Evolutionary conservation across 1,140 invertebrate genomes (phyloP), one percentile per base, ranked within the genome.

Genomic region (Ylistrum balloti): DNA sequence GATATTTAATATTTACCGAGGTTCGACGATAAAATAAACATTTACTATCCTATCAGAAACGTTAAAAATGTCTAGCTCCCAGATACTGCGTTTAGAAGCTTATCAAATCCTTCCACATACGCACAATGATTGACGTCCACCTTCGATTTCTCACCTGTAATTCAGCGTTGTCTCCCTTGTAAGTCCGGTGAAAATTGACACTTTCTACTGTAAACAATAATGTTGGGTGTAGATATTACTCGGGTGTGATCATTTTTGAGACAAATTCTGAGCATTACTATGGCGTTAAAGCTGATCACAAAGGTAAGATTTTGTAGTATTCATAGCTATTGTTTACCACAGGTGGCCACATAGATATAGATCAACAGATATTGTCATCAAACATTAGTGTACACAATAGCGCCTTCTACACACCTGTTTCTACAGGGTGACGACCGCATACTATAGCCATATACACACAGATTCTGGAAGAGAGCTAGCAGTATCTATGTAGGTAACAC

Each of bases 261-360:
- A n/a, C n/a, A n/a, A 20, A 22, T n/a, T 74, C 56, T 1, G 56
- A 28, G 28, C 1, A 74, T 45, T 15, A 17, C 5, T n/a, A 74
- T 74, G 56, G 56, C 56, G n/a, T n/a, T 74, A 74, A 74, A 74
- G n/a, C n/a, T 74, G 2, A 74, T 74, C 56, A 74, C 56, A 28
- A 74, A 74, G 56, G 56, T 74, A 74, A 74, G 56, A 3, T 74
- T 11, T 7, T 13, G 17, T 7, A 22, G 22, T 2, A 56, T 3
- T 74, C 5, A 28, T 74, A n/a, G 1, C 28, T 45, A 45, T 74
- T 74, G 22, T 74, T 74, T n/a, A n/a, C 5, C 56, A 74, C 56
- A 74, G 56, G 22, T 74, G 56, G 28, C 17, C n/a, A n/a, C 56
- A 74, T 17, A 74, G 5, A 28, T 17, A 45, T 74, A n/a, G 22